phyloP scores from a whole-genome alignment of 2,113 vertebrate species.

The Dasyprocta punctata region DNA sequence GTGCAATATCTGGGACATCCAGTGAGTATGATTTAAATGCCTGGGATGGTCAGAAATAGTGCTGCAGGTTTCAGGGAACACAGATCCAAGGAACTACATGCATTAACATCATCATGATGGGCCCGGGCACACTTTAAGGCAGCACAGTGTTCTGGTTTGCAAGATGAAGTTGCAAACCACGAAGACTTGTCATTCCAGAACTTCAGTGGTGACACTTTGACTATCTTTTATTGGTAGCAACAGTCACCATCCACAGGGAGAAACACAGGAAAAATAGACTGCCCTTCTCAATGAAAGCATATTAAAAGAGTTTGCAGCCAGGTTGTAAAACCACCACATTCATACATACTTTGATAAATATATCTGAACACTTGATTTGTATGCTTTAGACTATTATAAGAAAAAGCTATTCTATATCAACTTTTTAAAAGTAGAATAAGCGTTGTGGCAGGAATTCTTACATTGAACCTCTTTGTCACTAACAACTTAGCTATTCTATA shows the following conservation, averaged over 20 bases:
- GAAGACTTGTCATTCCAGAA: not conserved
- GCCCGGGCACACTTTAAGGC: not conserved
- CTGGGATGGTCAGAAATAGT: not conserved
- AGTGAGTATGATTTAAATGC: not conserved
- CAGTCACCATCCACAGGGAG: not conserved
- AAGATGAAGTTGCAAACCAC: not conserved
- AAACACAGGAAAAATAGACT: not conserved
- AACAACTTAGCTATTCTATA: not conserved
- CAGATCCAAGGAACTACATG: not conserved
- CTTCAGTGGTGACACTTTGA: not conserved
- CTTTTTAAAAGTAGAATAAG: not conserved
- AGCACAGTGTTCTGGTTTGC: not conserved
- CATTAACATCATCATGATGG: not conserved
- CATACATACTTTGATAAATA: not conserved
- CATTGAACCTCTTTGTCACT: not conserved
- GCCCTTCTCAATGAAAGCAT: not conserved
- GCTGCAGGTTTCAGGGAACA: not conserved
- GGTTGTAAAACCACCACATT: not conserved
- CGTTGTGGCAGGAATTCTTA: not conserved
- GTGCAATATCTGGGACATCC: not conserved
- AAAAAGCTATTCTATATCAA: not conserved
- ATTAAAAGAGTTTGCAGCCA: not conserved
- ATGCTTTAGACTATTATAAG: not conserved
- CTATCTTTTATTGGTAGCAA: not conserved
- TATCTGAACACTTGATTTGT: slow-evolving; percentile 7